phyloP scores from a whole-genome alignment of 2,888 invertebrate genomes.

The Cremastinae sp. region DNA sequence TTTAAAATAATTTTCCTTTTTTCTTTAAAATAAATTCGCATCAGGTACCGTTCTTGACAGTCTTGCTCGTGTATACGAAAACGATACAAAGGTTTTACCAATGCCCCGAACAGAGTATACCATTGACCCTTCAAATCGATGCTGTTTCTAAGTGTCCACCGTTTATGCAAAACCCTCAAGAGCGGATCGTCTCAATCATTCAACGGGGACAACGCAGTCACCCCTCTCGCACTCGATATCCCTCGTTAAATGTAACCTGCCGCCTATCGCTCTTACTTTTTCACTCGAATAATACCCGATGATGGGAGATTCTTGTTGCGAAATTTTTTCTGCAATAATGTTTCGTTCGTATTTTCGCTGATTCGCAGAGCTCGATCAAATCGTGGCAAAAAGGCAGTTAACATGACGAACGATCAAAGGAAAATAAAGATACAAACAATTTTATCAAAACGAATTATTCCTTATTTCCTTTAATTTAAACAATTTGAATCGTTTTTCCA shows the following conservation, averaged over 20 bases:
- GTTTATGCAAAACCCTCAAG: conserved; percentile 56
- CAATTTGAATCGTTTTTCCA: too few relatives aligned
- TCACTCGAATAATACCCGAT: conserved; percentile 25
- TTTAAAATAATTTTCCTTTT: not conserved
- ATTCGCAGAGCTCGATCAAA: conserved; percentile 28
- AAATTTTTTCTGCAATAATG: not conserved
- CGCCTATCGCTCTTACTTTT: conserved; percentile 29
- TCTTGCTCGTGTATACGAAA: conserved; percentile 35
- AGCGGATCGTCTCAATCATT: conserved; percentile 46
- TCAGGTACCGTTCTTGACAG: conserved; percentile 24
- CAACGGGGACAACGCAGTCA: conserved; percentile 37
- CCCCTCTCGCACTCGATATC: conserved; percentile 50
- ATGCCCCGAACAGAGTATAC: conserved; percentile 45
- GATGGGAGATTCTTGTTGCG: conserved; percentile 33
- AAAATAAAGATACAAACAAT: not conserved
- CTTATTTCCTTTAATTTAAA: too few relatives aligned
- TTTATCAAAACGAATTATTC: not conserved
- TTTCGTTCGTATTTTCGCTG: conserved; percentile 32
- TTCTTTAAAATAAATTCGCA: not conserved
- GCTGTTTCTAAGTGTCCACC: conserved; percentile 51
- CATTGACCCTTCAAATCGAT: conserved; percentile 48
- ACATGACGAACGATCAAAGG: conserved; percentile 1
- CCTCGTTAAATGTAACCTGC: conserved; percentile 52
- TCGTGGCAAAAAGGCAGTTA: not conserved
- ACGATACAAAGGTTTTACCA: conserved; percentile 23